Conservation (phyloP, 2,797 vertebrate species). For the Dermochelys coriacea region DNA sequence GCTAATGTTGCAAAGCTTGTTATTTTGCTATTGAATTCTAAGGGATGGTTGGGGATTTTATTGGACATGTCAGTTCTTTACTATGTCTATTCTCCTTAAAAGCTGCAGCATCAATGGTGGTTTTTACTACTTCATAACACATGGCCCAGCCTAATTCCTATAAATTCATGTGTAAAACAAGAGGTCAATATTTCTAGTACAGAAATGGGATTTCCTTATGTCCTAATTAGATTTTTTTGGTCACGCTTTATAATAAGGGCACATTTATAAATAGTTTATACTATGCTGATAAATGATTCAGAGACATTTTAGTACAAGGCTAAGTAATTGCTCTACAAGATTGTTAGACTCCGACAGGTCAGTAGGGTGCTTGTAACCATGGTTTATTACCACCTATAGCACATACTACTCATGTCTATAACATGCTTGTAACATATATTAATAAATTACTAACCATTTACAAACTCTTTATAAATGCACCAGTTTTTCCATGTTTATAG, state of each 20-base stretch:
- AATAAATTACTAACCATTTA: not conserved
- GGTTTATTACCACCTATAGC: not conserved
- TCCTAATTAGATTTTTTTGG: not conserved
- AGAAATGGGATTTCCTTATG: not conserved
- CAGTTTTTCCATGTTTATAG: not conserved
- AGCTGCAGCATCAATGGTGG: not conserved
- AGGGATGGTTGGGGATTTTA: not conserved
- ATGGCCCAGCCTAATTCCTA: not conserved
- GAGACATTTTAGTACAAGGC: not conserved
- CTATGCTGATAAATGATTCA: not conserved
- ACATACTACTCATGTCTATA: not conserved
- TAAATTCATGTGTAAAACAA: not conserved
- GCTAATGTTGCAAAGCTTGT: not conserved
- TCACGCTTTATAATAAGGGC: not conserved
- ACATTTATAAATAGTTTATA: not conserved
- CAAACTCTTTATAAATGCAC: not conserved
- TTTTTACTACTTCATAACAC: not conserved
- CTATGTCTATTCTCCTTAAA: not conserved
- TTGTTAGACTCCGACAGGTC: not conserved
- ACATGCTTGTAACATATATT: not conserved
- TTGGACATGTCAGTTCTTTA: not conserved
- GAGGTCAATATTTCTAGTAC: not conserved
- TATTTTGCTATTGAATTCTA: not conserved
- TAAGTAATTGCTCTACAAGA: not conserved
- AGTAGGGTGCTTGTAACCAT: not conserved